Evolutionary conservation across 2,888 invertebrate genomes (phyloP), one percentile per base, ranked within the genome.

Genomic region (Melanostoma mellinum): DNA sequence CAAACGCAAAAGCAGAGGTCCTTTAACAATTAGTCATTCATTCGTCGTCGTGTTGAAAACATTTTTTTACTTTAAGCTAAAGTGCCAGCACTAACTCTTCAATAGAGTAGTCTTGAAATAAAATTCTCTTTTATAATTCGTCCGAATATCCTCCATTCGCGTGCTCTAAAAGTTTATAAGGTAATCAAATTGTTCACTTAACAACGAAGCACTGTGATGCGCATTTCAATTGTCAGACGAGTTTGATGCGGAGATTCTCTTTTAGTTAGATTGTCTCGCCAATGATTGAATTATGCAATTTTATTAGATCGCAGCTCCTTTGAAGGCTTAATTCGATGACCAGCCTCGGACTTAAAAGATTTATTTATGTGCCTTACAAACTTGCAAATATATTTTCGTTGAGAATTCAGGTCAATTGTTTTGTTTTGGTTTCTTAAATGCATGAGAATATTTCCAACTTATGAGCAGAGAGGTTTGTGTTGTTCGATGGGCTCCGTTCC

Each of bases 351-450:
- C 50, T 69, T 50, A 58, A 74, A 61, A 69, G 79, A 33, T 58
- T 69, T 79, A 56, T 80, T 80, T 75, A 50, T 61, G 53, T 44
- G 58, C 42, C 3, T 38, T 56, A 46, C 20, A 20, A 8, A n/a
- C 10, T 50, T 63, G 30, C 42, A 9, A 78, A 53, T 60, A 20
- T 20, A 63, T 75, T 80, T 74, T 58, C 75, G 63, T 69, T 32
- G 30, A 5, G 46, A 61, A 81, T 72, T 61, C 33, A 55, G 81
- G 81, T 72, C 81, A 72, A 76, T 81, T 81, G 72, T 44, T 71
- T 72, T 61, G 4, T 69, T 61, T 71, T 42, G 10, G 44, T 71
- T 72, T 5, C 40, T 53, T 42, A 10, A 40, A 33, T 40, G 32
- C 33, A 42, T 67, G 42, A 32, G 52, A 4, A 50, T 50, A 50